These are phyloP conservation scores for Epicauta chinensis DNA, from an alignment of 1,140 invertebrate species.

Conservation along the genomic window DNA sequence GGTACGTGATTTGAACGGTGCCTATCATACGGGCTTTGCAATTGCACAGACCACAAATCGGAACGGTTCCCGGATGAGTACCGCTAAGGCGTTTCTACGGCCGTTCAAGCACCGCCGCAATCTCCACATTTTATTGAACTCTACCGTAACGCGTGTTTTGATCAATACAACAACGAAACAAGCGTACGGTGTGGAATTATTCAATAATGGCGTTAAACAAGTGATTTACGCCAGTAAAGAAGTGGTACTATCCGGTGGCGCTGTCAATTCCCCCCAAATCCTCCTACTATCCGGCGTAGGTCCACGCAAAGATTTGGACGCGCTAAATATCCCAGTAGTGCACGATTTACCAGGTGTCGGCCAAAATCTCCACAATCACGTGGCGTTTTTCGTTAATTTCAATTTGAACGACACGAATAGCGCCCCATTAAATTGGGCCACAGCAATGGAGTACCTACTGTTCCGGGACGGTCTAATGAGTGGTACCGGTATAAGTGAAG, in stretches of 20 bases:
- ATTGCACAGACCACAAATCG: conserved; percentile 83
- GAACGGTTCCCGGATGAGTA: conserved; percentile 79
- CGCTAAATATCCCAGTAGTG: conserved; percentile 57
- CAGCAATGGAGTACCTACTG: conserved; percentile 78
- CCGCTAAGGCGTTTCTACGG: conserved; percentile 72
- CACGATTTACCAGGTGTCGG: conserved; percentile 79
- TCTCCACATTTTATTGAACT: conserved; percentile 69
- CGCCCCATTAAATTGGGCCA: conserved; percentile 76
- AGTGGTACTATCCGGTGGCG: conserved; percentile 60
- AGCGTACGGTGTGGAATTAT: conserved; percentile 63
- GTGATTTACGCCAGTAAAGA: conserved; percentile 56
- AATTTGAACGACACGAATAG: conserved; percentile 77
- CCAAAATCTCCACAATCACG: conserved; percentile 83
- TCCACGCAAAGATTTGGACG: conserved; percentile 61
- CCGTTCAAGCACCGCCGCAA: conserved; percentile 69
- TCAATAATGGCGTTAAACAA: conserved; percentile 52
- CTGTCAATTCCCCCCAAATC: conserved; percentile 77
- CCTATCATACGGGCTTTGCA: conserved; percentile 68
- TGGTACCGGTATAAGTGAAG: conserved; percentile 73
- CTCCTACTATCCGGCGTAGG: conserved; percentile 78
- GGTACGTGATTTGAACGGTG: conserved; percentile 78
- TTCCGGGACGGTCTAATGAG: conserved; percentile 81
- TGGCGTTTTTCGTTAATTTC: conserved; percentile 70
- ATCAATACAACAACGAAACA: conserved; percentile 61
- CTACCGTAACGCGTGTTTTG: conserved; percentile 64